phyloP scores from a whole-genome alignment of 2,113 vertebrate species.

The Bungarus multicinctus region DNA sequence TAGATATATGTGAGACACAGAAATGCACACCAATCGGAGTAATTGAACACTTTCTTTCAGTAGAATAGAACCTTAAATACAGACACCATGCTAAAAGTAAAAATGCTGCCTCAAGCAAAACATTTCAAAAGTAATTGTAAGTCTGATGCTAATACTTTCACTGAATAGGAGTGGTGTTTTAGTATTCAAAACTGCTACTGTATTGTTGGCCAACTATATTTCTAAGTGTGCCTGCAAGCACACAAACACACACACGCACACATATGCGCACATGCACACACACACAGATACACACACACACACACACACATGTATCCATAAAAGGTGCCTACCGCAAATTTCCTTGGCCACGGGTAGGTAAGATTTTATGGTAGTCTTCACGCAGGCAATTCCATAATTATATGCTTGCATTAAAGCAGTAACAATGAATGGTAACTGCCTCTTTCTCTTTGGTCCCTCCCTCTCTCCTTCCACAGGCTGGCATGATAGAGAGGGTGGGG shows the following conservation, averaged over 20 bases:
- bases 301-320: no score
- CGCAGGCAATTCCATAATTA: constrained; percentile 1
- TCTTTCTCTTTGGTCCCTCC: not conserved
- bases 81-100: not conserved
- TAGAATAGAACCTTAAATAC: not conserved
- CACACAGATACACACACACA: not conserved
- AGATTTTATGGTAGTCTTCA: not conserved
- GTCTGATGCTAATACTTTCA: not conserved
- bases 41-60: not conserved
- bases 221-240: not conserved
- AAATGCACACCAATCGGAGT: not conserved
- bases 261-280: not conserved
- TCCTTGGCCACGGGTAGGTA: not conserved
- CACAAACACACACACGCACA: not conserved
- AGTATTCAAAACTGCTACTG: not conserved
- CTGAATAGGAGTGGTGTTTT: not conserved
- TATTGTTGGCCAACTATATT: not conserved
- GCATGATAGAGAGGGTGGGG: constrained; percentile 30
- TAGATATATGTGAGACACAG: not conserved
- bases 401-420: constrained; percentile 7
- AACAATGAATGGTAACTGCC: constrained; percentile 38
- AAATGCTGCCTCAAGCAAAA: not conserved
- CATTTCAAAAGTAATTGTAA: not conserved
- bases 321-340: not conserved
- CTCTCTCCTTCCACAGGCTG: not conserved